Evolutionary conservation across 1,140 invertebrate species (phyloP).

Genomic region (Drosophila bipectinata): DNA sequence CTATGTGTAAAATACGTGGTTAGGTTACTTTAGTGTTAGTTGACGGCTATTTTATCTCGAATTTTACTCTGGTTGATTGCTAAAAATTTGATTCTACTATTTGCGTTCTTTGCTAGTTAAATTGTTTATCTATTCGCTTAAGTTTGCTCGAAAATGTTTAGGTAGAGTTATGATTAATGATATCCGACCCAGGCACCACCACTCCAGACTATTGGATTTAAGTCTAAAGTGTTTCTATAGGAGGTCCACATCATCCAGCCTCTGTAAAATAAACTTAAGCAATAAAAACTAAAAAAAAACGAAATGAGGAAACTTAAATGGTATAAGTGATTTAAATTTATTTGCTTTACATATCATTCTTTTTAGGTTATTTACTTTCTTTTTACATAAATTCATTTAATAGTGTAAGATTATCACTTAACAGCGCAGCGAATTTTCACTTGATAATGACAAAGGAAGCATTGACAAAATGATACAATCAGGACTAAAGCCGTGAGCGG

Average conservation of each 20-base stretch:
- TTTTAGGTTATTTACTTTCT: slow-evolving; percentile 47
- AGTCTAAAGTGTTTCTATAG: slow-evolving; percentile 29
- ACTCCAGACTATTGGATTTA: neutral
- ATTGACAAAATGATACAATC: slow-evolving; percentile 40
- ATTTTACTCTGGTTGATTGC: slow-evolving; percentile 38
- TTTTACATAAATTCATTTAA: slow-evolving; percentile 81
- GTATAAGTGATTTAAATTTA: slow-evolving; percentile 77
- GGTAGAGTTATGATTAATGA: slow-evolving; percentile 8
- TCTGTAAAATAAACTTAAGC: slow-evolving; percentile 9
- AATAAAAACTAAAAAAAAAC: slow-evolving; percentile 11
- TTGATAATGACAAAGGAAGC: slow-evolving; percentile 44
- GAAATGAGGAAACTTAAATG: slow-evolving; percentile 38
- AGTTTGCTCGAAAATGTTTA: slow-evolving; percentile 42
- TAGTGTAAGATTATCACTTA: slow-evolving; percentile 76
- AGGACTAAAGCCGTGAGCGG: slow-evolving; percentile 22
- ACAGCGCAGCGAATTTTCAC: slow-evolving; percentile 62
- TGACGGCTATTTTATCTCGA: slow-evolving; percentile 51
- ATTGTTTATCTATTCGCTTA: slow-evolving; percentile 54
- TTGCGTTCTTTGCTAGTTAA: slow-evolving; percentile 51
- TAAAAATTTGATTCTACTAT: slow-evolving; percentile 61
- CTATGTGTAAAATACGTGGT: slow-evolving; percentile 75
- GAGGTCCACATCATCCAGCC: slow-evolving; percentile 3
- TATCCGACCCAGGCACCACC: neutral
- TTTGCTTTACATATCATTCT: slow-evolving; percentile 45
- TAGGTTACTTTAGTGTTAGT: slow-evolving; percentile 54